These are phyloP conservation scores for Lepidurus arcticus DNA, from an alignment of 1,140 invertebrate genomes.

Conservation along the genomic window DNA sequence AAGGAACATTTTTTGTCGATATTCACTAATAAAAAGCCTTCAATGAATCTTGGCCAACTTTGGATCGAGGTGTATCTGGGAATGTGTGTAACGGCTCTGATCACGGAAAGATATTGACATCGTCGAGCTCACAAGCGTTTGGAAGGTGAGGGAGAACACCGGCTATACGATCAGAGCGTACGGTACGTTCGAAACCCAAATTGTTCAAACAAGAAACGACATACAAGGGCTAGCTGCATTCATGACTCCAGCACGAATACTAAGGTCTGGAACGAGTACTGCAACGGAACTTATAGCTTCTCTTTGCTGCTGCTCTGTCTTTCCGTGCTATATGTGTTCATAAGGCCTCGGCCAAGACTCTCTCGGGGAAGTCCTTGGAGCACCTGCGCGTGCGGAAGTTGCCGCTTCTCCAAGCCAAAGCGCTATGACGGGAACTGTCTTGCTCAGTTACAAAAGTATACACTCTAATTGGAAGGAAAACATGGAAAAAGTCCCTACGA, in stretches of 20 bases:
- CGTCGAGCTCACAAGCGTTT: no score
- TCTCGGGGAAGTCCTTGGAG: not conserved
- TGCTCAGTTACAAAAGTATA: not conserved
- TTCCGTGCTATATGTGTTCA: slow-evolving; percentile 2
- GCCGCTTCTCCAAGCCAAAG: not conserved
- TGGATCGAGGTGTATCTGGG: no score
- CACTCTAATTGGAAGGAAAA: not conserved
- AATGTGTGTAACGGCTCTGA: no score
- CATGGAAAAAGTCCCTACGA: not conserved
- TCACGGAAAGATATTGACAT: no score
- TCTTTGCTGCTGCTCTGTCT: slow-evolving; percentile 8
- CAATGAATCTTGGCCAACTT: no score
- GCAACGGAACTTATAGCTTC: slow-evolving; percentile 1
- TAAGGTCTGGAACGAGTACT: not conserved
- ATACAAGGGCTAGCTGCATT: not conserved
- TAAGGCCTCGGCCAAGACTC: not conserved
- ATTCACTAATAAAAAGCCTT: no score
- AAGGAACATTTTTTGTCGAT: no score
- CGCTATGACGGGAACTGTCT: not conserved
- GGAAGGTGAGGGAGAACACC: no score
- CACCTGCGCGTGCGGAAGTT: not conserved
- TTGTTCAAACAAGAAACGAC: not conserved
- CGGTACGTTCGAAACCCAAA: not conserved
- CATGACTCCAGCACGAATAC: not conserved
- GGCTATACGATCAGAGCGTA: no score